These are phyloP conservation scores for Cydia splendana DNA, from an alignment of 1,140 invertebrate species.

Conservation along the genomic window DNA sequence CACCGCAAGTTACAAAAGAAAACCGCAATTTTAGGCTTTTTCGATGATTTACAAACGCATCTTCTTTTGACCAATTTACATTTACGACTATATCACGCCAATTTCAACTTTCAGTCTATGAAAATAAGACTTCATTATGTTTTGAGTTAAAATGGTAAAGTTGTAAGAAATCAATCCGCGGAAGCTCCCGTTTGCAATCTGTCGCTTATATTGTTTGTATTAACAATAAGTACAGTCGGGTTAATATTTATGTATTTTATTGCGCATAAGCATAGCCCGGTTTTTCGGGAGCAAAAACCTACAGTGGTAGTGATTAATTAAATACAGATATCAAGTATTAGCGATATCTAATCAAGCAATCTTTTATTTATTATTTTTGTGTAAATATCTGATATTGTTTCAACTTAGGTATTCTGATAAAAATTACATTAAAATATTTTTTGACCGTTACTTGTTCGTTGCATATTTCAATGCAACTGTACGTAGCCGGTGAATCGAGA, in stretches of 20 bases:
- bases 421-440: no score
- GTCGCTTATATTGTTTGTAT: constrained; percentile 40
- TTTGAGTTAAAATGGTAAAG: constrained; percentile 34
- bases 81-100: constrained; percentile 35
- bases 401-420: no score
- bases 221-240: constrained; percentile 35
- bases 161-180: constrained; percentile 44
- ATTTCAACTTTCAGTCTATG: constrained; percentile 34
- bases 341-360: no score
- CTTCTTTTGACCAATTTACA: not conserved
- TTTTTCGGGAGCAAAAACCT: no score
- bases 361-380: no score
- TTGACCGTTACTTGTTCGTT: constrained; percentile 39
- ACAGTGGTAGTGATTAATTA: not conserved
- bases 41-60: not conserved
- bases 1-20: not conserved
- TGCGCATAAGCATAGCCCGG: not conserved
- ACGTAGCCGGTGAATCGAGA: constrained; percentile 32
- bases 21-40: constrained; percentile 10
- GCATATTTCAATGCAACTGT: constrained; percentile 54
- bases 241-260: not conserved
- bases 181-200: constrained; percentile 49
- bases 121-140: constrained; percentile 23
- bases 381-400: no score
- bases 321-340: no score